These are phyloP conservation scores for Petromus typicus DNA, from an alignment of 2,113 vertebrate species.

Conservation along the genomic window DNA sequence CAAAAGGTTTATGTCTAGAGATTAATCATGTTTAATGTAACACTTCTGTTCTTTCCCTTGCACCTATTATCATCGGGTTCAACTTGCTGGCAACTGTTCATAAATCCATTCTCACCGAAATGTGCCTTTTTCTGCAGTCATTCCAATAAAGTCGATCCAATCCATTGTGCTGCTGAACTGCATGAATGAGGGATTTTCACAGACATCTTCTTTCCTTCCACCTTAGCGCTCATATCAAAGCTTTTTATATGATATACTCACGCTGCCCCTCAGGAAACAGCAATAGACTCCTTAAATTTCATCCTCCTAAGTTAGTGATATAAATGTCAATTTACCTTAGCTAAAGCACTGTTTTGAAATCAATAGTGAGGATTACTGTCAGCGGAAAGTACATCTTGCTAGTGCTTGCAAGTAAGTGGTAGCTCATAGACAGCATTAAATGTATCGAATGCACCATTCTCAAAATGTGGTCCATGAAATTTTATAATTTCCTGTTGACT, in stretches of 20 bases:
- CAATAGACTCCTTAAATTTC: slow-evolving; percentile 64
- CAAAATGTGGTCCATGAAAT: slow-evolving; percentile 54
- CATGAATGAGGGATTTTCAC: background rate
- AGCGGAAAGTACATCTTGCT: slow-evolving; percentile 49
- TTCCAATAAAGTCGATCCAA: background rate
- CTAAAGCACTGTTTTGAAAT: slow-evolving; percentile 70
- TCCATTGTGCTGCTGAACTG: background rate
- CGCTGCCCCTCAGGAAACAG: background rate
- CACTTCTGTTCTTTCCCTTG: background rate
- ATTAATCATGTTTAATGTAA: slow-evolving; percentile 59
- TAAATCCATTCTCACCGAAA: slow-evolving; percentile 38
- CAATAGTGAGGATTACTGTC: slow-evolving; percentile 68
- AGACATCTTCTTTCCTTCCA: background rate
- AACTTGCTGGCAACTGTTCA: slow-evolving; percentile 32
- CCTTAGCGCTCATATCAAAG: slow-evolving; percentile 49
- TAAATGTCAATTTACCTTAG: slow-evolving; percentile 74
- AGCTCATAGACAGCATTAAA: slow-evolving; percentile 53
- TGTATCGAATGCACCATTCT: slow-evolving; percentile 49
- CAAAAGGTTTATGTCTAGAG: background rate
- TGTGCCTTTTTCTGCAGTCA: background rate
- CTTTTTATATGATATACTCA: background rate
- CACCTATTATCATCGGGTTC: background rate
- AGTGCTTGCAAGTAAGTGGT: slow-evolving; percentile 57
- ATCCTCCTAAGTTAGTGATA: slow-evolving; percentile 62
- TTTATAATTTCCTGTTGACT: slow-evolving; percentile 60